Evolutionary conservation across 92 coral and sea anemone genomes (phyloP).

Genomic region (Nematostella vectensis): DNA sequence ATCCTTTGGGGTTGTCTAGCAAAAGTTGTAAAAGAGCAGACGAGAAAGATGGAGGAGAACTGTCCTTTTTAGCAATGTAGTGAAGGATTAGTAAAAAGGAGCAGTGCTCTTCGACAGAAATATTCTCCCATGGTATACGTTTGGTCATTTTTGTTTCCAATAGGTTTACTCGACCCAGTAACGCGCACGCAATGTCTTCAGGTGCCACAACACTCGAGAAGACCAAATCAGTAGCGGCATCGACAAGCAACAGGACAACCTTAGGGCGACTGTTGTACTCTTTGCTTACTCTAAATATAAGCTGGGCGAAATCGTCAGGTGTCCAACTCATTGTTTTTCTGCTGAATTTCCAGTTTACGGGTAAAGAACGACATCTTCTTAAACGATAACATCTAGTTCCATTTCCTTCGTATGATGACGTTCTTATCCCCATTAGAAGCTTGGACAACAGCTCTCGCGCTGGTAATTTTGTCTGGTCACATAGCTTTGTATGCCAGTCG

Average conservation of each 20-base stretch:
- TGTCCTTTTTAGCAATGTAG: conserved; percentile 2
- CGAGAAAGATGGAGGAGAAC: conserved; percentile 6
- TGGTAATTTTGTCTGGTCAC: neutral
- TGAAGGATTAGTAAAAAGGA: conserved; percentile 5
- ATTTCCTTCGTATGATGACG: neutral
- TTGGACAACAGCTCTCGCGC: neutral
- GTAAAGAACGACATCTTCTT: neutral
- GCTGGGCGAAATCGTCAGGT: conserved; percentile 3
- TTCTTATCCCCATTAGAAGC: neutral
- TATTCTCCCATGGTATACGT: neutral
- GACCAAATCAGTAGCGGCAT: neutral
- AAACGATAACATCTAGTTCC: neutral
- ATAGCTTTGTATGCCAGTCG: neutral
- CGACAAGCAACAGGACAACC: neutral
- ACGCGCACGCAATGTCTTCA: neutral
- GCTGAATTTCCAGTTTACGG: neutral
- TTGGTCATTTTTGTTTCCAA: neutral
- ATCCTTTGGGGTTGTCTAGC: neutral
- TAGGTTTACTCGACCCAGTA: neutral
- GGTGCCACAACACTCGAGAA: neutral
- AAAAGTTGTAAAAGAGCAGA: conserved; percentile 6
- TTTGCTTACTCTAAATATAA: conserved; percentile 4
- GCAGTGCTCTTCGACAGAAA: neutral
- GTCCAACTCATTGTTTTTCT: neutral
- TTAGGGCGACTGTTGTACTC: neutral